Conservation (phyloP, 2,113 vertebrate species). For the Plectropomus leopardus region DNA sequence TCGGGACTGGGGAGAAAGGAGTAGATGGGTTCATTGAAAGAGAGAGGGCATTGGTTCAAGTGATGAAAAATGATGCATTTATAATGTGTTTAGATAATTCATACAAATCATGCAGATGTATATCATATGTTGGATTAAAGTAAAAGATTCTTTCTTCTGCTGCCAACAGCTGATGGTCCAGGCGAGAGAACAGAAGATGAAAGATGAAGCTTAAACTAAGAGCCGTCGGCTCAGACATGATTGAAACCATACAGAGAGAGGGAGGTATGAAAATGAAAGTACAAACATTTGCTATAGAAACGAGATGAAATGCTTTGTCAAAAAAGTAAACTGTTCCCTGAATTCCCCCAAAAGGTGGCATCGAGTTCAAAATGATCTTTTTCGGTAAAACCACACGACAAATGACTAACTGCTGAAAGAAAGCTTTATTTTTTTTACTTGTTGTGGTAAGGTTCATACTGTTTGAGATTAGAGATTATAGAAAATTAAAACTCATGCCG, state of each 20-base stretch:
- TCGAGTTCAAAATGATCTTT: background rate
- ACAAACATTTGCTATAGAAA: conserved; percentile 4
- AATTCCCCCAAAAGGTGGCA: background rate
- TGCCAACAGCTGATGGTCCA: conserved; percentile 17
- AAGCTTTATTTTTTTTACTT: background rate
- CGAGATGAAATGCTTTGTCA: background rate
- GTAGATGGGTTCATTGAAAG: background rate
- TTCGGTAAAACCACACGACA: background rate
- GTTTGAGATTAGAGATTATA: background rate
- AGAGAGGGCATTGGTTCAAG: background rate
- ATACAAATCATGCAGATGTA: conserved; percentile 1
- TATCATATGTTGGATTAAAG: conserved; percentile 10
- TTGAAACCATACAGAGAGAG: conserved; percentile 29
- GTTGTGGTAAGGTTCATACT: background rate
- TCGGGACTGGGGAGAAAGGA: conserved; percentile 85
- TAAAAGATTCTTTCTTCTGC: conserved; percentile 37
- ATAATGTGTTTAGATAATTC: background rate
- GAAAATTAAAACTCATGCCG: background rate
- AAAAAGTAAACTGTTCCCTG: background rate
- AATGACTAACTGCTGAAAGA: background rate
- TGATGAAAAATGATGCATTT: background rate
- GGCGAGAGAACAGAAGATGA: conserved; percentile 28
- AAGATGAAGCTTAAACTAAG: conserved; percentile 7
- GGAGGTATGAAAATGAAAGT: background rate
- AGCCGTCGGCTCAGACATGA: conserved; percentile 10